phyloP scores from a whole-genome alignment of 2,113 vertebrate genomes.

The Panthera tigris region DNA sequence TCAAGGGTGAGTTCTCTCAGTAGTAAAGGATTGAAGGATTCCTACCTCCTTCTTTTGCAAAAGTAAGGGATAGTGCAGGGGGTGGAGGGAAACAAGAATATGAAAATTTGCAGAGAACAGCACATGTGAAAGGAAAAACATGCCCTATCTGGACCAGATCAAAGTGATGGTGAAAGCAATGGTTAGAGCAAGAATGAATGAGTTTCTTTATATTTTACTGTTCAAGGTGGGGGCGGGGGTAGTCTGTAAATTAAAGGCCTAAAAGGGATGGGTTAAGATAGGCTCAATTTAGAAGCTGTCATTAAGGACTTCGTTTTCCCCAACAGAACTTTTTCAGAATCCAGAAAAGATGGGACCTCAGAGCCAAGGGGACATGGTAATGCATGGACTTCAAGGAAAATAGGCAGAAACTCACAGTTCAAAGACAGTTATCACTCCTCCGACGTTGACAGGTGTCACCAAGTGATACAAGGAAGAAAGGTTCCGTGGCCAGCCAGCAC shows the following conservation, averaged over 20 bases:
- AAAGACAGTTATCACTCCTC: rapidly evolving
- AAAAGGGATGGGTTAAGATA: constrained; percentile 15
- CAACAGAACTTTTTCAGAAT: not conserved
- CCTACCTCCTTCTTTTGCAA: not conserved
- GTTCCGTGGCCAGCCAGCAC: not conserved
- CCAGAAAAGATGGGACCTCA: not conserved
- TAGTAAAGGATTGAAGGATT: not conserved
- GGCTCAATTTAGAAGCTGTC: constrained; percentile 9
- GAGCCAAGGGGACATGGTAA: not conserved
- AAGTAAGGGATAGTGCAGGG: not conserved
- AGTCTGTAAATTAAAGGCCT: constrained; percentile 57
- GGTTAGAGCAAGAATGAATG: not conserved
- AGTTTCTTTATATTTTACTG: constrained; percentile 33
- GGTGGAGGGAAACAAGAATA: not conserved
- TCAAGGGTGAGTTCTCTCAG: not conserved
- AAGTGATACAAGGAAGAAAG: not conserved
- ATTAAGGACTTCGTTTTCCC: not conserved
- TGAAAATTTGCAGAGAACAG: constrained; percentile 27
- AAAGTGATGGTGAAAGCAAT: not conserved
- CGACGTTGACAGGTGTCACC: too few relatives aligned
- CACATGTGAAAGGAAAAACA: not conserved
- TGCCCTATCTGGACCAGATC: constrained; percentile 13
- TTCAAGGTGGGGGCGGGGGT: not conserved
- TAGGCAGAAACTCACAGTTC: not conserved
- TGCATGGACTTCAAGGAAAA: not conserved